These are phyloP conservation scores for Odobenus rosmarus DNA, from an alignment of 2,113 vertebrate species.

Conservation along the genomic window DNA sequence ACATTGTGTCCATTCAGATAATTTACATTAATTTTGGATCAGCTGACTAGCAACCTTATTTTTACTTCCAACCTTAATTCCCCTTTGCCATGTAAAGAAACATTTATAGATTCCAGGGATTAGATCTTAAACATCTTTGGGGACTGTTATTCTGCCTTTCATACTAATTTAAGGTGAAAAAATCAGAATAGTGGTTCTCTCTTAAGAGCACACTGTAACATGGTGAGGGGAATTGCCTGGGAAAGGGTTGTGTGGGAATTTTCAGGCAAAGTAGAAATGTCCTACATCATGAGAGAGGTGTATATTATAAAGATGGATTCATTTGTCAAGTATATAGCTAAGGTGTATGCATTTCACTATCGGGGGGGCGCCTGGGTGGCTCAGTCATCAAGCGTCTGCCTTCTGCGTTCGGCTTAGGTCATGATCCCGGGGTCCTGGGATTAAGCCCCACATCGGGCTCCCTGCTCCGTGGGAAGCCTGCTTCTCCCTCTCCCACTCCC, in stretches of 20 bases:
- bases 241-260: neutral
- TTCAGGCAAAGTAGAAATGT: neutral
- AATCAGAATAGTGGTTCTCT: neutral
- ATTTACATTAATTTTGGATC: neutral
- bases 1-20: neutral
- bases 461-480: neutral
- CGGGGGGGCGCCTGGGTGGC: neutral
- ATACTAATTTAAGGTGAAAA: neutral
- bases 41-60: neutral
- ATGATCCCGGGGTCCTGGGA: neutral
- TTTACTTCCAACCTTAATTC: neutral
- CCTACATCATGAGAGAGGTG: neutral
- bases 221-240: neutral
- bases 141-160: neutral
- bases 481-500: neutral
- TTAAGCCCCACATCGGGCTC: neutral
- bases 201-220: neutral
- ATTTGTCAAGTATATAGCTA: neutral
- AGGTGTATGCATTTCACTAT: neutral
- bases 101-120: neutral
- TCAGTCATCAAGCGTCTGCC: neutral
- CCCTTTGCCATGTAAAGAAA: neutral
- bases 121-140: neutral
- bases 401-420: no score
- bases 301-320: neutral